Evolutionary conservation across 2,888 invertebrate genomes (phyloP).

Genomic region (Octonoba sinensis): DNA sequence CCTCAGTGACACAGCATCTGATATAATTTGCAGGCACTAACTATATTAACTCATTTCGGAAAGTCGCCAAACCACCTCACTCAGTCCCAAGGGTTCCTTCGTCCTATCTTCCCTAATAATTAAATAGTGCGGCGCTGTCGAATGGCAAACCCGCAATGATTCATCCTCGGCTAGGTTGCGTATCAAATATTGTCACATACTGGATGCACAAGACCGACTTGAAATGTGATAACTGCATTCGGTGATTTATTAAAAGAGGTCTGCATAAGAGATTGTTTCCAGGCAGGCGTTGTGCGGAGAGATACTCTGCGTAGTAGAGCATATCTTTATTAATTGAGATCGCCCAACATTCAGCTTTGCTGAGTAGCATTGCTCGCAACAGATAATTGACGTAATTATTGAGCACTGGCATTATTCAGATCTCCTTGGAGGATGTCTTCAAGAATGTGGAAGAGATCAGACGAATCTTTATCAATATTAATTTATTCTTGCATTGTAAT

Average conservation of each 20-base stretch:
- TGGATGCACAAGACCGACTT: conserved; percentile 15
- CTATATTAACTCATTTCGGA: conserved; percentile 36
- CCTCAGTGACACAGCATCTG: conserved; percentile 18
- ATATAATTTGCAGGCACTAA: conserved; percentile 36
- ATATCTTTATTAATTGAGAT: conserved; percentile 9
- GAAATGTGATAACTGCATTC: conserved; percentile 49
- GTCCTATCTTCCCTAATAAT: conserved; percentile 29
- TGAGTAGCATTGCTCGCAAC: conserved; percentile 3
- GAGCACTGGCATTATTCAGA: not conserved
- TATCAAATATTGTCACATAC: conserved; percentile 22
- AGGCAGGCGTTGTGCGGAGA: not conserved
- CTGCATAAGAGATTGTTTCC: conserved; percentile 15
- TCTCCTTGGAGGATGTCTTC: not conserved
- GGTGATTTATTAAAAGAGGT: conserved; percentile 45
- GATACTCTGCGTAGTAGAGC: not conserved
- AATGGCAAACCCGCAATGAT: conserved; percentile 35
- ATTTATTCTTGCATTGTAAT: too few species aligned
- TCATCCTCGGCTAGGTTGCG: conserved; percentile 17
- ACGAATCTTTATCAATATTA: too few species aligned
- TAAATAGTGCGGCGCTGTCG: conserved; percentile 30
- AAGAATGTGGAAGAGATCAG: not conserved
- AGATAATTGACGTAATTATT: conserved; percentile 20
- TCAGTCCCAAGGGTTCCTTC: conserved; percentile 24
- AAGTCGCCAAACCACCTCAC: conserved; percentile 6
- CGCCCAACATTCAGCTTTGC: conserved; percentile 15